phyloP scores from a whole-genome alignment of 2,113 vertebrate genomes.

The Poeciliopsis occidentalis region DNA sequence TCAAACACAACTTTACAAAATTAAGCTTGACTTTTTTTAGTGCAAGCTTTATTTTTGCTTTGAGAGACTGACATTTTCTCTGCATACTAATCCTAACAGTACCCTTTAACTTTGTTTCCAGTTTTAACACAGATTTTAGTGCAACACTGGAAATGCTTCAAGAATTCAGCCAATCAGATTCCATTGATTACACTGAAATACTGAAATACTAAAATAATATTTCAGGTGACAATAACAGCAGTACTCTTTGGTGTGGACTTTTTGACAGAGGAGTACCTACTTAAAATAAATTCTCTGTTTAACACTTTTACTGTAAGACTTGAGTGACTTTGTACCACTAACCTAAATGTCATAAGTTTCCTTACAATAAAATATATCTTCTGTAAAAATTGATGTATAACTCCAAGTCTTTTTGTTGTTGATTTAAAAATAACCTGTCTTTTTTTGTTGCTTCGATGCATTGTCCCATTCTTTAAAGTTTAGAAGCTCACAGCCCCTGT shows the following conservation, averaged over 20 bases:
- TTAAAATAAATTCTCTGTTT: not conserved
- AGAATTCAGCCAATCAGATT: not conserved
- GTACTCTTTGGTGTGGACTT: too few species aligned
- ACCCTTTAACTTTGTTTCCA: not conserved
- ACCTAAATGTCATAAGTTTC: not conserved
- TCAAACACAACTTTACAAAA: not conserved
- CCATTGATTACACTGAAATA: too few species aligned
- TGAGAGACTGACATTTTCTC: not conserved
- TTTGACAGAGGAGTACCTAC: too few species aligned
- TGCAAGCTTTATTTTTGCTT: not conserved
- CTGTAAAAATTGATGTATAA: too few species aligned
- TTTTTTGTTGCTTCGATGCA: not conserved
- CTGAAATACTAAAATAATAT: not conserved
- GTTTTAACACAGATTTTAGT: not conserved
- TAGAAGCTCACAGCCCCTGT: not conserved
- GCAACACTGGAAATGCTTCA: not conserved
- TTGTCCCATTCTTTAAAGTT: slow-evolving; percentile 5
- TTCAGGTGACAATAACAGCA: too few species aligned
- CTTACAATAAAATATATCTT: not conserved
- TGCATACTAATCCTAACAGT: not conserved
- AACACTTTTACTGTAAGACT: not conserved
- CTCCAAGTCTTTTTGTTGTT: not conserved
- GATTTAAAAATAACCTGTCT: not conserved
- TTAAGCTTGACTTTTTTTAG: not conserved
- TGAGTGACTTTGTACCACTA: not conserved